Evolutionary conservation across 2,888 invertebrate species (phyloP), one percentile per base, ranked within the genome.

Genomic region (Tortricodes alternella): DNA sequence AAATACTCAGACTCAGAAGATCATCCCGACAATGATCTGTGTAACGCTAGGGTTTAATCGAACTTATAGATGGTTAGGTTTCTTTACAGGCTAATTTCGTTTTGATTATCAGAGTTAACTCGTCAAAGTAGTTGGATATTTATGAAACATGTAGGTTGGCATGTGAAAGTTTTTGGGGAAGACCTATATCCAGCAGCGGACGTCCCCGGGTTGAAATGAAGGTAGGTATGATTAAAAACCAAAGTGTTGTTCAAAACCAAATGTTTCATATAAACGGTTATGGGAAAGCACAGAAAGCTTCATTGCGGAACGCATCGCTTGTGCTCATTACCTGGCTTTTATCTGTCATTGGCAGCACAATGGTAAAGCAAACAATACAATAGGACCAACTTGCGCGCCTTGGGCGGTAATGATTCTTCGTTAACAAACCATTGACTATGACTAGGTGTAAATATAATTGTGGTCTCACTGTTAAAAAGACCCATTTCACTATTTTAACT

Each of bases 261-360:
- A 29, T 38, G 34, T 48, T 55, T 57, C 35, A 60, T 62, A 65
- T 66, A 63, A 59, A 63, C 62, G 61, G 68, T 66, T 63, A 64
- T 68, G 66, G 68, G 72, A 65, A n/a, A 63, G 63, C 65, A 63
- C 63, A 61, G 62, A 71, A 76, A 76, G 79, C 76, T 74, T 79
- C 74, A 77, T 79, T 83, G 78, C 83, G 73, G 74, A 68, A 11
- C n/a, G 9, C 29, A 9, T 72, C 68, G 75, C 71, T 73, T 74
- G 78, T 66, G 71, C 76, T 80, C 80, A 80, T 83, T 83, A 80
- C 80, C 66, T 66, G 72, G 73, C 74, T 79, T 83, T 88, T 88
- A 88, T 87, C 87, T 87, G 85, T 84, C 85, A 85, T 84, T 87
- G 83, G 81, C 82, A 84, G 80, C 73, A 86, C 81, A 85, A 82